Percentiles rank a stretch among this genome's conserved stretches.
Evolutionary conservation across 64 coral and sea anemone species (phyloP).

Genomic region (Montipora capricornis): DNA sequence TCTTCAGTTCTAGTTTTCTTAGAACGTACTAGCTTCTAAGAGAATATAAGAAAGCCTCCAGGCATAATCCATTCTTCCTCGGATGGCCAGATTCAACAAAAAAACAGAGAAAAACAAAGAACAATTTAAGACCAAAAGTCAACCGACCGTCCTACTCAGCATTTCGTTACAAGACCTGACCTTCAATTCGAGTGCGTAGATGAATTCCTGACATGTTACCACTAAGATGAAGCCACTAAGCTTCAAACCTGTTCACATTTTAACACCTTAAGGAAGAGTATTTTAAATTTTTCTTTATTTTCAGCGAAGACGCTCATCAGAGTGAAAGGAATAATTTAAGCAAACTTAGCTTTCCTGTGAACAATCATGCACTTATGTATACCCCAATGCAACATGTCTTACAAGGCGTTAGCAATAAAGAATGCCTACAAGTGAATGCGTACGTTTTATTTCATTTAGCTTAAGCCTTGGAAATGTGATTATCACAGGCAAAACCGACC

Average conservation of each 20-base stretch:
- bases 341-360: not conserved
- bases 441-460: not conserved
- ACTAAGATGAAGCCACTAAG: not conserved
- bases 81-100: not conserved
- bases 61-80: not conserved
- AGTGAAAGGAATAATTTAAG: not conserved
- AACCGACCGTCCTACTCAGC: not conserved
- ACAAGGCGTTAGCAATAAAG: slow-evolving; percentile 18
- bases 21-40: not conserved
- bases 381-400: slow-evolving; percentile 9
- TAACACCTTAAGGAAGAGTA: too few species aligned
- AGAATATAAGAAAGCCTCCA: not conserved
- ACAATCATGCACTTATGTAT: slow-evolving; percentile 33
- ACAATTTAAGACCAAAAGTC: not conserved
- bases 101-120: not conserved
- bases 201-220: not conserved
- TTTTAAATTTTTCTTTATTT: too few species aligned
- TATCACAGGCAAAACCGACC: not conserved
- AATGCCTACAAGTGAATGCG: not conserved
- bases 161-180: not conserved
- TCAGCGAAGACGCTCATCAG: not conserved
- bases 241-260: not conserved
- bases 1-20: not conserved
- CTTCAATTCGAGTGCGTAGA: not conserved
- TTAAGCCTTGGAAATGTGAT: not conserved